Evolutionary conservation across 2,888 invertebrate genomes (phyloP), one percentile per base, ranked within the genome.

Genomic region (Ornithoptera alexandrae): DNA sequence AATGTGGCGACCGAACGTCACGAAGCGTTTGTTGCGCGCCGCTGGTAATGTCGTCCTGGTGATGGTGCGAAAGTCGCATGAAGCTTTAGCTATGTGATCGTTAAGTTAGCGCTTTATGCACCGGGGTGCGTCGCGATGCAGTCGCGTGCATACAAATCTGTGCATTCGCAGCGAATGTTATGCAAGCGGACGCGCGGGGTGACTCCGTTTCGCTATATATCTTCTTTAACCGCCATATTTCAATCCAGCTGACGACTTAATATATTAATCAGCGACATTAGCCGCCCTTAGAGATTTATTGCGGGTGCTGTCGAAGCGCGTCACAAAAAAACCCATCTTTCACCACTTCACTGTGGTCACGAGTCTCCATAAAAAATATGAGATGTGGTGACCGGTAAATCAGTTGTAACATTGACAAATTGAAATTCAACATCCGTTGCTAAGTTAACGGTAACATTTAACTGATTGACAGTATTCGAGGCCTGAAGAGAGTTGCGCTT

Each of bases 391-490:
- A 88, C 86, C 79, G 84, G 81, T 73, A 87, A 89, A 88, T 89
- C 91, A 89, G 81, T 83, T 79, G 79, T 82, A 88, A 89, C 89
- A 89, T 88, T 91, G 90, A 92, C 90, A 90, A 90, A 91, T 91
- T 90, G 89, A 90, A 90, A 86, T 89, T 85, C 85, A 87, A 84
- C 84, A 82, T 74, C 73, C 72, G 69, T 66, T 72, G 73, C 77
- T 74, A 78, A 71, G 39, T 73, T 75, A 71, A 39, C 39, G 53
- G 69, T 74, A 73, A 76, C 42, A 73, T 46, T 68, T 42, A 10
- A 12, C 58, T 71, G 60, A 24, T 65, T 22, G 68, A 22, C 67
- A 64, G 62, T 67, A 62, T 64, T 61, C 30, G 17, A 58, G 39
- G 60, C 58, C 18, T 50, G 24, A 58, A 18, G 70, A 75, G 62